Evolutionary conservation across 2,113 vertebrate species (phyloP).

Genomic region (Thamnophis sirtalis): DNA sequence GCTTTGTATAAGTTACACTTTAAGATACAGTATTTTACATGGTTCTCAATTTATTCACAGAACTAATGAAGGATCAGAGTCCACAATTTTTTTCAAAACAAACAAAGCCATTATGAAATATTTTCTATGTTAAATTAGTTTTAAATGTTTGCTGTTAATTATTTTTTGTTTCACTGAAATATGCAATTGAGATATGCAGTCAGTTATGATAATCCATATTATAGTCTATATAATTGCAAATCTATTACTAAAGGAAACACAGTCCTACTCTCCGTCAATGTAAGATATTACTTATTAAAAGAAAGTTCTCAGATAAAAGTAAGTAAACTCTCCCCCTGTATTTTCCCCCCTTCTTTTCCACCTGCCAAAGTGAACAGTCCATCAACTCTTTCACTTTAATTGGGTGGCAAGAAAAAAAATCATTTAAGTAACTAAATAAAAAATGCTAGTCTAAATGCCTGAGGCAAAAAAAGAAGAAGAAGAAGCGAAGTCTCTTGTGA

Average conservation of each 20-base stretch:
- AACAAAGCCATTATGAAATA: neutral
- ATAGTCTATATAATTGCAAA: neutral
- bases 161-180: neutral
- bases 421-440: slow-evolving; percentile 76
- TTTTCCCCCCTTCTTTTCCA: neutral
- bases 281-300: neutral
- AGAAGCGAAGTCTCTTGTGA: slow-evolving; percentile 76
- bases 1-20: neutral
- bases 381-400: slow-evolving; percentile 43
- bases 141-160: neutral
- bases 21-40: neutral
- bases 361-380: slow-evolving; percentile 33
- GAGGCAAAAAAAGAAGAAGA: slow-evolving; percentile 73
- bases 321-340: neutral
- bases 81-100: neutral
- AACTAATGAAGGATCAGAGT: neutral
- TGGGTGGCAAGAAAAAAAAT: slow-evolving; percentile 51
- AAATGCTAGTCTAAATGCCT: slow-evolving; percentile 79
- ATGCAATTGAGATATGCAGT: neutral
- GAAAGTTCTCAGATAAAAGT: neutral
- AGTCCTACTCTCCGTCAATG: fast-evolving
- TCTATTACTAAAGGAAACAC: neutral
- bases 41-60: neutral
- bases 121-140: neutral
- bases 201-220: neutral